Conservation (phyloP, 2,113 vertebrate genomes). For the Myrmophylax atrothorax region DNA sequence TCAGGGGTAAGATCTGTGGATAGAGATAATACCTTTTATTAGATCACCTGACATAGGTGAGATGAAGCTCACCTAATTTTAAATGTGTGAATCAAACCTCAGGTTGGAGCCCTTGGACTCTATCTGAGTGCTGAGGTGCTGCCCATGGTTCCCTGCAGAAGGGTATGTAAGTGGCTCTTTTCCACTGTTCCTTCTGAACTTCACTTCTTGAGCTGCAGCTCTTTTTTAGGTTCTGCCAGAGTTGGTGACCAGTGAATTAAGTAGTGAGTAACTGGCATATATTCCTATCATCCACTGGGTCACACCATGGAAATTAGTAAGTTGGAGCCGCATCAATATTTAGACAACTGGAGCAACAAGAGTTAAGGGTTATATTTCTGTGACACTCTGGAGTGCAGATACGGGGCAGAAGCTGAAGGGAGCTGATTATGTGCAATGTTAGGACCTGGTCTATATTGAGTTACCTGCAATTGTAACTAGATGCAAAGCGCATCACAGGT, state of each 20-base stretch:
- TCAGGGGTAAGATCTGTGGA: not conserved
- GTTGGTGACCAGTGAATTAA: not conserved
- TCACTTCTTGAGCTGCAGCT: not conserved
- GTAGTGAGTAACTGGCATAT: not conserved
- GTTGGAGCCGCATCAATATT: not conserved
- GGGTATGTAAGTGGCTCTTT: not conserved
- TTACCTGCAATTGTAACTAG: not conserved
- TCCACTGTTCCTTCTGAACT: not conserved
- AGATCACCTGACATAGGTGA: not conserved
- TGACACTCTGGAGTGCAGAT: not conserved
- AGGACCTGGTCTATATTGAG: not conserved
- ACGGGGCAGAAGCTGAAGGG: not conserved
- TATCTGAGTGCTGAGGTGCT: not conserved
- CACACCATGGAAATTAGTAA: not conserved
- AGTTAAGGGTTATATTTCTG: not conserved
- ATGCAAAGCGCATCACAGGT: not conserved
- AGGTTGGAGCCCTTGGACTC: not conserved
- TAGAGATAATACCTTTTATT: not conserved
- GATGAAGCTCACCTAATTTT: not conserved
- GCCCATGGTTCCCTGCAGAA: fast-evolving
- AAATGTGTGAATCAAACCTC: not conserved
- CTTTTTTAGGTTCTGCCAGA: not conserved
- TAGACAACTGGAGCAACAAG: not conserved
- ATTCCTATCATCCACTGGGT: not conserved
- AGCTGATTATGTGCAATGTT: not conserved